Conservation (phyloP, 2,797 vertebrate genomes). For the Phoeniculus purpureus region DNA sequence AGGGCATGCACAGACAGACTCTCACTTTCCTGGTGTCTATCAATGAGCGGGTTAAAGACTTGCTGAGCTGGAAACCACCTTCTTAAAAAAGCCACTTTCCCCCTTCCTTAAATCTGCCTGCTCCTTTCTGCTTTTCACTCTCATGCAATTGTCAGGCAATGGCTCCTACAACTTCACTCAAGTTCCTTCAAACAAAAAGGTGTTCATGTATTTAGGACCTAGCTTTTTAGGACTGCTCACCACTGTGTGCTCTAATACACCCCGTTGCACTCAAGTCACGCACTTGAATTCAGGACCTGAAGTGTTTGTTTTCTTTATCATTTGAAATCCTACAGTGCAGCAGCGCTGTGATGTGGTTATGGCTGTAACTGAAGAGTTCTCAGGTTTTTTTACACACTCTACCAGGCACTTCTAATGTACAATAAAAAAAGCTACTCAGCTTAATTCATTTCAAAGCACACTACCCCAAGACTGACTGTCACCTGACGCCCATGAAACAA, state of each 20-base stretch:
- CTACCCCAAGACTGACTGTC: background rate
- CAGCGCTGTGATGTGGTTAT: background rate
- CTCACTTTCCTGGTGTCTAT: background rate
- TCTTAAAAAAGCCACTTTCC: background rate
- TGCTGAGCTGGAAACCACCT: background rate
- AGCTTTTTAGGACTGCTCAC: background rate
- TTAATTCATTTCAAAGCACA: background rate
- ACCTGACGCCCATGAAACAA: background rate
- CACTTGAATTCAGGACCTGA: background rate
- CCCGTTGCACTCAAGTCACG: background rate
- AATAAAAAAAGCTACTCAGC: background rate
- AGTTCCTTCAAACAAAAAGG: background rate
- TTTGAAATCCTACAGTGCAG: background rate
- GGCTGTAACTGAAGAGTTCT: background rate
- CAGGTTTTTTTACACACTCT: background rate
- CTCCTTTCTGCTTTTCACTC: background rate
- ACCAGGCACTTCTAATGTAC: fast-evolving
- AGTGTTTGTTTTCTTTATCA: background rate
- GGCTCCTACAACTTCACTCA: background rate
- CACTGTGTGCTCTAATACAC: background rate
- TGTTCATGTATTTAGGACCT: background rate
- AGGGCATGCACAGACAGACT: background rate
- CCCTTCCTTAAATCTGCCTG: background rate
- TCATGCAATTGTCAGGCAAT: background rate
- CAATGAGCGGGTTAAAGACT: background rate